Conservation (phyloP, 1,140 invertebrate genomes). For the Coelopa frigida region DNA sequence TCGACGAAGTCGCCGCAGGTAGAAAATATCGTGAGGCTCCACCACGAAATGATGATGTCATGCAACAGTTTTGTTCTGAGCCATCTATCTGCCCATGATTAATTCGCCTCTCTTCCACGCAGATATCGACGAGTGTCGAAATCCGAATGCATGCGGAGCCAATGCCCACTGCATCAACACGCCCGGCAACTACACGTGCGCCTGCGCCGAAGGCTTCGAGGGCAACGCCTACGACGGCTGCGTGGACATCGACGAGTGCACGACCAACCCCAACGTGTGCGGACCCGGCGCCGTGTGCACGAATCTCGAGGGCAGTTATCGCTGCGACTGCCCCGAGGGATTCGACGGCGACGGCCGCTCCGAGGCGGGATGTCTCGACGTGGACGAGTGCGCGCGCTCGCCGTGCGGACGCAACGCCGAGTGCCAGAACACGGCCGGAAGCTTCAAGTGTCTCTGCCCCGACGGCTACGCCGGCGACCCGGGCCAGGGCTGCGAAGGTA, state of each 20-base stretch:
- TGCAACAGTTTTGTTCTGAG: constrained; percentile 3
- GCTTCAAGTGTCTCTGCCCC: constrained; percentile 67
- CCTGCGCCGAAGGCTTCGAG: constrained; percentile 71
- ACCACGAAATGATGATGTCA: no score
- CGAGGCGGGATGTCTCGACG: constrained; percentile 58
- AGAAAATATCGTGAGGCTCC: neutral
- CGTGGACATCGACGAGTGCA: constrained; percentile 77
- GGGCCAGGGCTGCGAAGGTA: constrained; percentile 61
- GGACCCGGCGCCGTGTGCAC: constrained; percentile 70
- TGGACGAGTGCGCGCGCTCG: constrained; percentile 59
- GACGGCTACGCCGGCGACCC: constrained; percentile 71
- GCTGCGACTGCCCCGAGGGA: constrained; percentile 76
- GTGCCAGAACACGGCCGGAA: constrained; percentile 66
- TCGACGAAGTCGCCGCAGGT: no score
- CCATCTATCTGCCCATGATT: no score
- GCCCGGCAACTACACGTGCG: constrained; percentile 81
- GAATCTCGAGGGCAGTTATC: constrained; percentile 69
- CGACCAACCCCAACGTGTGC: constrained; percentile 57
- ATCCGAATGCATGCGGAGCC: constrained; percentile 67
- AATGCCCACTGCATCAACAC: constrained; percentile 77
- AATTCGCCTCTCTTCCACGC: constrained; percentile 26
- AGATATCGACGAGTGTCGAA: constrained; percentile 82
- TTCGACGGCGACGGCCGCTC: constrained; percentile 65
- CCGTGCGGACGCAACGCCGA: constrained; percentile 66
- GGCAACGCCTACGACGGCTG: constrained; percentile 85